Evolutionary conservation across 2,888 invertebrate species (phyloP).

Genomic region (Spodoptera picta): DNA sequence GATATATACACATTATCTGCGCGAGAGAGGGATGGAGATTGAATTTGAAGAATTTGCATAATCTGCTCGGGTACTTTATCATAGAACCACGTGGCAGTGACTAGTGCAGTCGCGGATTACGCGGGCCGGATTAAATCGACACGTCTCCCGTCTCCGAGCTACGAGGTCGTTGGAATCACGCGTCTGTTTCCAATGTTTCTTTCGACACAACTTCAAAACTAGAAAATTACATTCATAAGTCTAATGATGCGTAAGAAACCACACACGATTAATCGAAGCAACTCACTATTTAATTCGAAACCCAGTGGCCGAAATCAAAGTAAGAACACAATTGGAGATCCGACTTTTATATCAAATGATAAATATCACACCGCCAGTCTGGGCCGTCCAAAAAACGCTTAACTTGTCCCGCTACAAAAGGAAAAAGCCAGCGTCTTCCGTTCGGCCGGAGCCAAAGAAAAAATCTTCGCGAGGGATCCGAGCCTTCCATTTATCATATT

Average conservation of each 20-base stretch:
- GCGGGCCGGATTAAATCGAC: slow-evolving; percentile 80
- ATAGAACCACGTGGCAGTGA: slow-evolving; percentile 89
- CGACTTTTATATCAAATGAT: slow-evolving; percentile 86
- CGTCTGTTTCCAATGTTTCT: slow-evolving; percentile 53
- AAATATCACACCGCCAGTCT: slow-evolving; percentile 84
- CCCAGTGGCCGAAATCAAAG: slow-evolving; percentile 73
- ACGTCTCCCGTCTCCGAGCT: slow-evolving; percentile 60
- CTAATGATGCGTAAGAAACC: slow-evolving; percentile 43
- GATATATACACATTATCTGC: slow-evolving; percentile 54
- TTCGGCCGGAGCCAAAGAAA: slow-evolving; percentile 87
- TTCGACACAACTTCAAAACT: slow-evolving; percentile 47
- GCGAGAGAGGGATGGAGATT: slow-evolving; percentile 72
- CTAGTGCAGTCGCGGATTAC: slow-evolving; percentile 88
- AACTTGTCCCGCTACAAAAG: slow-evolving; percentile 88
- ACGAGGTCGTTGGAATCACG: slow-evolving; percentile 70
- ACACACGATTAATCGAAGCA: slow-evolving; percentile 46
- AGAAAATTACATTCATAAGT: slow-evolving; percentile 43
- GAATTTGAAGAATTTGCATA: slow-evolving; percentile 88
- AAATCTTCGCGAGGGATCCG: slow-evolving; percentile 88
- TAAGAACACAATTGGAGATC: slow-evolving; percentile 79
- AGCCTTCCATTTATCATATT: slow-evolving; percentile 88
- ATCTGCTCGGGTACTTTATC: slow-evolving; percentile 88
- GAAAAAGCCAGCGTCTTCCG: slow-evolving; percentile 88
- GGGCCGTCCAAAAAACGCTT: slow-evolving; percentile 87
- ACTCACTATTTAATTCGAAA: slow-evolving; percentile 57